These are phyloP conservation scores for Drosophila subsilvestris DNA, from an alignment of 2,888 invertebrate genomes.

Conservation along the genomic window DNA sequence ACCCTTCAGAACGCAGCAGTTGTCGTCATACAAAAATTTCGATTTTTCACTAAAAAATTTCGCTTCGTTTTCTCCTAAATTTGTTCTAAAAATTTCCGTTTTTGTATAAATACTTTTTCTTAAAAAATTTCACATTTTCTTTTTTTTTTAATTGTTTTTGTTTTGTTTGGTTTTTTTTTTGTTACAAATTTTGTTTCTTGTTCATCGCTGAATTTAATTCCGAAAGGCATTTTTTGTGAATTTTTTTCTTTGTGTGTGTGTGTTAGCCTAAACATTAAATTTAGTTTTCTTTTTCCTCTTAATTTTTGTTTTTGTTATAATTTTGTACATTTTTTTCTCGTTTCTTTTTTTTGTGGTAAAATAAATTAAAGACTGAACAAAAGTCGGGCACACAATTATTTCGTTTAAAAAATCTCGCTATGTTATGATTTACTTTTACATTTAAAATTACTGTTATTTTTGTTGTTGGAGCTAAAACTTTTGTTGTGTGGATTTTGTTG, in stretches of 20 bases:
- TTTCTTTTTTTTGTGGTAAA: slow-evolving; percentile 27
- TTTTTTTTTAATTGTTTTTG: slow-evolving; percentile 30
- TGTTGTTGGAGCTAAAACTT: slow-evolving; percentile 18
- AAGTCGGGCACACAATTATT: slow-evolving; percentile 78
- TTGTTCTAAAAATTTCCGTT: slow-evolving; percentile 33
- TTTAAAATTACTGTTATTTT: slow-evolving; percentile 32
- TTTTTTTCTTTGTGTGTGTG: slow-evolving; percentile 57
- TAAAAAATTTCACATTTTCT: slow-evolving; percentile 49
- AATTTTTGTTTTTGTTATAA: slow-evolving; percentile 25
- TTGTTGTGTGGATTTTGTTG: slow-evolving; percentile 22
- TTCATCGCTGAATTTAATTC: slow-evolving; percentile 82
- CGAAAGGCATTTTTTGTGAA: slow-evolving; percentile 83
- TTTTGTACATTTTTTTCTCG: slow-evolving; percentile 29
- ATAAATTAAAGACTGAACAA: slow-evolving; percentile 53
- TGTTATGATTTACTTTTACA: slow-evolving; percentile 37
- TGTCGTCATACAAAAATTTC: slow-evolving; percentile 28
- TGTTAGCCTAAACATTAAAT: slow-evolving; percentile 79
- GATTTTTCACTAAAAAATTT: background rate
- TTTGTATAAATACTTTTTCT: slow-evolving; percentile 31
- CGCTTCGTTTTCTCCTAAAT: slow-evolving; percentile 22
- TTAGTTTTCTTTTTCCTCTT: slow-evolving; percentile 61
- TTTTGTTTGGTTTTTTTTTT: slow-evolving; percentile 13
- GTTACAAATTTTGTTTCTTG: slow-evolving; percentile 52
- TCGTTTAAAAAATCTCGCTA: slow-evolving; percentile 19
- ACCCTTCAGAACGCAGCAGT: slow-evolving; percentile 25